phyloP scores from a whole-genome alignment of 2,797 vertebrate species.

The Denticeps clupeoides region DNA sequence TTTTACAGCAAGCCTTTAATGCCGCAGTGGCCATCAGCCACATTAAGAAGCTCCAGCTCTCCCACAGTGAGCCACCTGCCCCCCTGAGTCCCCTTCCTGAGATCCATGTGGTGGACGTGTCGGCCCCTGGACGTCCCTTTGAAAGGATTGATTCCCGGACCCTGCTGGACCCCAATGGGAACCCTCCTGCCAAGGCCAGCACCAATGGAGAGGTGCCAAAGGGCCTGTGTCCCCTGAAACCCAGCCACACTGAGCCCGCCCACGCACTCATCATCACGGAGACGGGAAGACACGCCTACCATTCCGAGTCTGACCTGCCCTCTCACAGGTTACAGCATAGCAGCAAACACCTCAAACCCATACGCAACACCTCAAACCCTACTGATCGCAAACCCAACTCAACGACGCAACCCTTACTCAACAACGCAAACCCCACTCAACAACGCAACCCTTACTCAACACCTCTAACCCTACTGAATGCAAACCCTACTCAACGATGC shows the following conservation, averaged over 20 bases:
- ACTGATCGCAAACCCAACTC: too few species aligned
- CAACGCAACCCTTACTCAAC: too few species aligned
- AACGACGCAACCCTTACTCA: too few species aligned
- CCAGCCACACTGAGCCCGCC: slow-evolving; percentile 35
- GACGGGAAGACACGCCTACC: slow-evolving; percentile 22
- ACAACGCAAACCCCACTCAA: too few species aligned
- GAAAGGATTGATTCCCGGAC: neutral
- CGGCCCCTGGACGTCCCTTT: slow-evolving; percentile 16
- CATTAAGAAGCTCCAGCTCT: slow-evolving; percentile 76
- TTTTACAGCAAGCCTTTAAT: slow-evolving; percentile 77
- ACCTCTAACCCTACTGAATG: too few species aligned
- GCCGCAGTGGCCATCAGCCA: slow-evolving; percentile 67
- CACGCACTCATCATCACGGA: slow-evolving; percentile 17
- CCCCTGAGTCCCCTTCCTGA: slow-evolving; percentile 18
- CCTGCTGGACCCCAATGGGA: slow-evolving; percentile 41
- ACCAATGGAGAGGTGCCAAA: slow-evolving; percentile 41
- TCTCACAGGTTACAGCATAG: slow-evolving; percentile 36
- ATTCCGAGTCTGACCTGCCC: slow-evolving; percentile 21
- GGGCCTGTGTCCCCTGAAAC: slow-evolving; percentile 25
- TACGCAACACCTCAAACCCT: too few species aligned
- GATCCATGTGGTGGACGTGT: slow-evolving; percentile 25
- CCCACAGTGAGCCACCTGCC: slow-evolving; percentile 26
- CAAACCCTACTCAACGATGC: too few species aligned
- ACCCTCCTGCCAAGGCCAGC: slow-evolving; percentile 20
- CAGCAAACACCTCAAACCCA: too few species aligned